Percentiles rank a stretch among this genome's conserved stretches.
Conservation (phyloP, 2,113 vertebrate genomes). For the Serilophus lunatus region DNA sequence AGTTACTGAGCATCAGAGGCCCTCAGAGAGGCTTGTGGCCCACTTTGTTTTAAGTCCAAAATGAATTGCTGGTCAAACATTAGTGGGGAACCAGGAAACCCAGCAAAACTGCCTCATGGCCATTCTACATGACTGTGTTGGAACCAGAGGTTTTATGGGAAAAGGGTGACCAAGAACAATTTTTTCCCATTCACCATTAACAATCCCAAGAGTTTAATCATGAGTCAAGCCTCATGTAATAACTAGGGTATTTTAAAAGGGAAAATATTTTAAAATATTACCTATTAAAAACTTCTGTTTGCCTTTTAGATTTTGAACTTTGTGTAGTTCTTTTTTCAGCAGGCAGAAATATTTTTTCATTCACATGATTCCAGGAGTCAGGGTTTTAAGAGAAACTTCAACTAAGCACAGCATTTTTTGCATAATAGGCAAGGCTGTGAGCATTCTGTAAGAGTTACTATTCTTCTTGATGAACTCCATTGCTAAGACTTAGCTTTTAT, state of each 20-base stretch:
- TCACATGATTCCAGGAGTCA: neutral
- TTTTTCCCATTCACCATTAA: neutral
- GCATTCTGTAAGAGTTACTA: neutral
- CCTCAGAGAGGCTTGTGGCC: neutral
- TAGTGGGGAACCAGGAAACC: neutral
- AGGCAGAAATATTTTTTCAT: neutral
- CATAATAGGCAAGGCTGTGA: neutral
- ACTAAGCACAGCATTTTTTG: neutral
- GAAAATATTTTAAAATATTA: neutral
- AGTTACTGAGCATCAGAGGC: neutral
- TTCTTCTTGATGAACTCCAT: neutral
- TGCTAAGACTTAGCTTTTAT: neutral
- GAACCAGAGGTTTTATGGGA: neutral
- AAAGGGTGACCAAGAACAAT: neutral
- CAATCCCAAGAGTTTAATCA: neutral
- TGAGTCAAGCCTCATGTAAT: neutral
- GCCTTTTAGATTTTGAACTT: neutral
- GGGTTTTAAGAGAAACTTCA: neutral
- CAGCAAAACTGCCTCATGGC: neutral
- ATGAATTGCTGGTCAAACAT: neutral
- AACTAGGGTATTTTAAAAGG: neutral
- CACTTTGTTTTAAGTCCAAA: neutral
- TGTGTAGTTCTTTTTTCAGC: neutral
- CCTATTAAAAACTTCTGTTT: neutral
- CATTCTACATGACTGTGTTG: neutral